phyloP scores from a whole-genome alignment of 1,140 invertebrate genomes.

The Cylas formicarius region DNA sequence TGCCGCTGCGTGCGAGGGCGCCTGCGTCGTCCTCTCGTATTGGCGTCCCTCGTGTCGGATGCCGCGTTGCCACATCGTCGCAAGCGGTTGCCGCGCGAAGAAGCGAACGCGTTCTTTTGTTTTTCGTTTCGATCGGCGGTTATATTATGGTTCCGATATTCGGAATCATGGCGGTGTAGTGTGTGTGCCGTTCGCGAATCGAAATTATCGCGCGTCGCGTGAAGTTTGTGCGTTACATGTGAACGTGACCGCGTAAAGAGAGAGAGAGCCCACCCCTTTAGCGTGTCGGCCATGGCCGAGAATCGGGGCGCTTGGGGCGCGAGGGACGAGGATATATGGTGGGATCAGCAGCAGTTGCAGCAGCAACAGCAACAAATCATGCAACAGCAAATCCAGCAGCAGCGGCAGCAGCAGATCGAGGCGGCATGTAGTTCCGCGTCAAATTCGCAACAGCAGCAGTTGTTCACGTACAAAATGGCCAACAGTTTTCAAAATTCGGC shows the following conservation, averaged over 20 bases:
- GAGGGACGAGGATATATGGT: slow-evolving; percentile 55
- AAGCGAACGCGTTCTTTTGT: too few relatives aligned
- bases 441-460: slow-evolving; percentile 56
- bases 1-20: slow-evolving; percentile 40
- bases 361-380: slow-evolving; percentile 42
- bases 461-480: slow-evolving; percentile 79
- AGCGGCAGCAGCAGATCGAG: slow-evolving; percentile 43
- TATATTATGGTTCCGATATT: slow-evolving; percentile 17
- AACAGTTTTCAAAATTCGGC: slow-evolving; percentile 56
- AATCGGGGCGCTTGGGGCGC: slow-evolving; percentile 53
- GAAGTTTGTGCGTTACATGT: not conserved
- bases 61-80: slow-evolving; percentile 41
- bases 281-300: slow-evolving; percentile 36
- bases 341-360: slow-evolving; percentile 47
- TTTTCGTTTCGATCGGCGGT: slow-evolving; percentile 24
- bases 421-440: slow-evolving; percentile 33
- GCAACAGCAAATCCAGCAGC: slow-evolving; percentile 46
- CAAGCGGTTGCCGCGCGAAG: slow-evolving; percentile 29
- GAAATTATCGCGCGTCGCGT: slow-evolving; percentile 2
- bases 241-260: slow-evolving; percentile 10
- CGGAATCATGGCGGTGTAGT: slow-evolving; percentile 11
- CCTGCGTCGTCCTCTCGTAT: slow-evolving; percentile 26
- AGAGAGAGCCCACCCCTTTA: slow-evolving; percentile 3
- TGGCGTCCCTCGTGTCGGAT: slow-evolving; percentile 34
- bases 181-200: slow-evolving; percentile 7